Evolutionary conservation across 1,140 invertebrate species (phyloP), one percentile per base, ranked within the genome.

Genomic region (Leptonema lineaticorne): DNA sequence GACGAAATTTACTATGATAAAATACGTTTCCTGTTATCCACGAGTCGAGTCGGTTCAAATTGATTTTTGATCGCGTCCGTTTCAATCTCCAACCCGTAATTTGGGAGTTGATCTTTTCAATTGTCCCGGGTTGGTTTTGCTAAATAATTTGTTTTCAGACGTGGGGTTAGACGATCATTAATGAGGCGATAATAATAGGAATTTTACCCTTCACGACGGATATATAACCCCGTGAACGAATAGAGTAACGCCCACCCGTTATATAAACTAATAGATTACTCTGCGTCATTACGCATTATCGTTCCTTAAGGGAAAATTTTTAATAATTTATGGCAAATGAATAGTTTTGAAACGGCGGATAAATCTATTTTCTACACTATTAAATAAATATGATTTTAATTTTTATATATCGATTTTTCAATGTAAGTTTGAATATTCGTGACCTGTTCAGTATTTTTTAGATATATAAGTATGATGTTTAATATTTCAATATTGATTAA

Each of bases 101-200:
- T 63, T 63, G 14, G n/a, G n/a, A 46, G 41, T 16, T 28, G 59
- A 63, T 63, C 59, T 63, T 27, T 63, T 27, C 33, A 30, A 28
- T 27, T 16, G 11, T 26, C 27, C 11, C 24, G 16, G 16, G 22
- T 64, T 16, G 62, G 14, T 62, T 64, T 64, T 27, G 45, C 46
- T 50, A 50, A 50, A 64, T 64, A 50, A 64, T 45, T 64, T 50
- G 45, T 64, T 64, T 48, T 64, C 28, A 22, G 33, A 41, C 11
- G 37, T 2, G 37, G 16, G 37, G 37, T 4, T 9, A 16, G 37
- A 24, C 27, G 45, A 46, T 64, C 62, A 64, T 64, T 64, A 64
- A 50, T 50, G 16, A 50, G 45, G 45, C 62, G 33, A 50, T 64
- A 64, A 64, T 64, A 64, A 64, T 50, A 37, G 62, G 41, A 64